Conservation (phyloP, 2,888 invertebrate genomes). For the Holacanthella duospinosa region DNA sequence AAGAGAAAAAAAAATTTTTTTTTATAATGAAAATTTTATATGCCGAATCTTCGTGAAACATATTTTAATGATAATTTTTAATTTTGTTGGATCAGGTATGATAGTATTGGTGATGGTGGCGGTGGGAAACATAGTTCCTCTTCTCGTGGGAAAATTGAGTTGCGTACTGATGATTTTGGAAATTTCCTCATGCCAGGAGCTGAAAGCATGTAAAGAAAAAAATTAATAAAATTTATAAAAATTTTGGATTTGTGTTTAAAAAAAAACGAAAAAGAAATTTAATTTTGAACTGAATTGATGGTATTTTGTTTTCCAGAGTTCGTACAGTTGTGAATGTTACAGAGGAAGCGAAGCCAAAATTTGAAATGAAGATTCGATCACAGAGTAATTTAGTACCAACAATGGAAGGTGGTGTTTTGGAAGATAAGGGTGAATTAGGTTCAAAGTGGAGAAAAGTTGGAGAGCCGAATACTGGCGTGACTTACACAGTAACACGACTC, state of each 20-base stretch:
- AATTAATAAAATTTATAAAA: background rate
- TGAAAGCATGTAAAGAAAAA: constrained; percentile 19
- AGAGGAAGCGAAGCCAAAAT: constrained; percentile 17
- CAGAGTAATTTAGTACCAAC: background rate
- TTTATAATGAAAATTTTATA: background rate
- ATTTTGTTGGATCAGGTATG: no score
- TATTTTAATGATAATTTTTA: no score
- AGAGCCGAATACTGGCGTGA: constrained; percentile 1
- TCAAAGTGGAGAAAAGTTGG: constrained; percentile 25
- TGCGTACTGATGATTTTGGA: constrained; percentile 32
- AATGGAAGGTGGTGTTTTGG: background rate
- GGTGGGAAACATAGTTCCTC: background rate
- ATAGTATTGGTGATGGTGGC: background rate
- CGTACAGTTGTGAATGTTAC: constrained; percentile 26
- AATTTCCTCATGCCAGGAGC: constrained; percentile 14
- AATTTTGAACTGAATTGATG: no score
- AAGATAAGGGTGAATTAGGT: constrained; percentile 2
- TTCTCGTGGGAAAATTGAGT: constrained; percentile 20
- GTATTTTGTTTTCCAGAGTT: constrained; percentile 22
- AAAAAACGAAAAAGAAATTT: background rate
- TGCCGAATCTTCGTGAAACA: no score
- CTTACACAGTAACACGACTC: constrained; percentile 14
- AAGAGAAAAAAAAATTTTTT: background rate
- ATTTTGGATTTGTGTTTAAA: background rate
- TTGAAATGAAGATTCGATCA: constrained; percentile 28